phyloP scores from a whole-genome alignment of 1,140 invertebrate species.

The Papilio helenus region DNA sequence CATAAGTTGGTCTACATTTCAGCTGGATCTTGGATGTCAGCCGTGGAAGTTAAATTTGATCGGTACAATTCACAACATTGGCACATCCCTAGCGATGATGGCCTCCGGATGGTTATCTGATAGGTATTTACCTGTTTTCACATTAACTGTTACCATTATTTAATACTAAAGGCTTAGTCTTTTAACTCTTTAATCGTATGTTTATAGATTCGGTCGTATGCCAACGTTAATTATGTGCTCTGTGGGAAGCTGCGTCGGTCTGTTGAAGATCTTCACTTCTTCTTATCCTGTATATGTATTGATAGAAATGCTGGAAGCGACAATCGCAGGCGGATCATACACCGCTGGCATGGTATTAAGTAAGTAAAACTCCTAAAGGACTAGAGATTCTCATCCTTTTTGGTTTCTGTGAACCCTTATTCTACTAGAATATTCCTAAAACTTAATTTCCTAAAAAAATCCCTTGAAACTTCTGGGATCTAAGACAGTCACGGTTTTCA shows the following conservation, averaged over 20 bases:
- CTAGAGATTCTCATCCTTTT: no score
- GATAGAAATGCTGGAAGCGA: constrained; percentile 65
- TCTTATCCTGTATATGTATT: constrained; percentile 59
- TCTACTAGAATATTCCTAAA: no score
- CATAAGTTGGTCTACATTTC: neutral
- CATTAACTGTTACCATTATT: no score
- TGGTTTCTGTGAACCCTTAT: no score
- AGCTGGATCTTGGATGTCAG: constrained; percentile 43
- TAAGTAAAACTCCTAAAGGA: constrained; percentile 47
- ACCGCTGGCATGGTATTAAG: constrained; percentile 57
- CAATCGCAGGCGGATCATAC: constrained; percentile 58
- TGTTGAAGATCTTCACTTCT: constrained; percentile 59
- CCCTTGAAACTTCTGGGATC: no score
- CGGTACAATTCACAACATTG: constrained; percentile 43
- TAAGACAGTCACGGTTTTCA: no score
- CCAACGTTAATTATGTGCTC: constrained; percentile 59
- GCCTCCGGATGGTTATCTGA: constrained; percentile 38
- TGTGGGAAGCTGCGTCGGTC: constrained; percentile 55
- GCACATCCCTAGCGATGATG: constrained; percentile 40
- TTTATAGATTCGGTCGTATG: constrained; percentile 65
- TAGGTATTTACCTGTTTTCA: constrained; percentile 9
- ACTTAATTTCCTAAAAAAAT: no score
- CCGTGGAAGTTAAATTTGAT: constrained; percentile 43
- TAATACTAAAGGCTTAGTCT: no score
- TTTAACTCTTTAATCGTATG: no score